Evolutionary conservation across 2,888 invertebrate species (phyloP).

Genomic region (Timandra comae): DNA sequence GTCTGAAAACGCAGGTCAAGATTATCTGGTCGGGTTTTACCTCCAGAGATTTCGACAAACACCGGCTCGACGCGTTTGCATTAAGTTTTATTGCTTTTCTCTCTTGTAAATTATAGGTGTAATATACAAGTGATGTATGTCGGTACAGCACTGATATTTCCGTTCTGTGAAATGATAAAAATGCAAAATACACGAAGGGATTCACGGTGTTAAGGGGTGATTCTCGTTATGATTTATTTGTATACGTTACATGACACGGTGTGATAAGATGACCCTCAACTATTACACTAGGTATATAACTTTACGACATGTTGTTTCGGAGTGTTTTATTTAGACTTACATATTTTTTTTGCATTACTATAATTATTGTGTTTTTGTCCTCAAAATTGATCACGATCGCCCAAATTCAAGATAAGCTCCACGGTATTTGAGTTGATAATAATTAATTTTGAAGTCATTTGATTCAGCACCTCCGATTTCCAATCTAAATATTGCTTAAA

Average conservation of each 20-base stretch:
- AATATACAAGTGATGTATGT: constrained; percentile 43
- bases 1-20: constrained; percentile 30
- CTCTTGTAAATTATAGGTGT: constrained; percentile 64
- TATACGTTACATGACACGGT: neutral
- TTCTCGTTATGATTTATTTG: constrained; percentile 9
- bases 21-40: constrained; percentile 42
- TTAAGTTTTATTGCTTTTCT: constrained; percentile 71
- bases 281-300: too few relatives aligned
- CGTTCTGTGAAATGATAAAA: constrained; percentile 50
- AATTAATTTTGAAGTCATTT: too few relatives aligned
- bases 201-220: constrained; percentile 10
- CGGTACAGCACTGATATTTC: constrained; percentile 43
- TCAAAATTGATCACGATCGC: too few relatives aligned
- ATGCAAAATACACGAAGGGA: constrained; percentile 38
- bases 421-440: too few relatives aligned
- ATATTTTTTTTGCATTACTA: too few relatives aligned
- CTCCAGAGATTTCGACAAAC: constrained; percentile 60
- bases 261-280: too few relatives aligned
- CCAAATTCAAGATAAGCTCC: too few relatives aligned
- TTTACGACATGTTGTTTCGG: too few relatives aligned
- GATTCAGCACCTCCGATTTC: too few relatives aligned
- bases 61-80: constrained; percentile 57
- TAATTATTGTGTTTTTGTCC: too few relatives aligned
- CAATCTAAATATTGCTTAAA: too few relatives aligned
- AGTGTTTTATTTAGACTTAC: too few relatives aligned